These are phyloP conservation scores for Erebia ligea DNA, from an alignment of 2,888 invertebrate species.

Conservation along the genomic window DNA sequence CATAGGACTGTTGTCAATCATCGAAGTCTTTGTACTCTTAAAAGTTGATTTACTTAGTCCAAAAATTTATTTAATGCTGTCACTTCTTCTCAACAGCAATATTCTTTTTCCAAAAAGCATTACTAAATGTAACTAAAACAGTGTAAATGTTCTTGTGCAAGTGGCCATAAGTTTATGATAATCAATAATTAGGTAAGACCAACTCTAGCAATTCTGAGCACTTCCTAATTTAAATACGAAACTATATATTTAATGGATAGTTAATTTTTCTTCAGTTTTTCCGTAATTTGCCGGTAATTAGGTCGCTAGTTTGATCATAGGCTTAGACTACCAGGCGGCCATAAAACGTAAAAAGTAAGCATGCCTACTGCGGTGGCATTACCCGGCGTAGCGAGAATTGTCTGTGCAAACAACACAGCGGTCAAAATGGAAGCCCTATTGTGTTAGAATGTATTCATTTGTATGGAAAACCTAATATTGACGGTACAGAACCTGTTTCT, in stretches of 20 bases:
- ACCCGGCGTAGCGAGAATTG: slow-evolving; percentile 71
- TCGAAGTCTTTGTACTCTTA: too few species aligned
- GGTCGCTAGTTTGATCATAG: slow-evolving; percentile 1
- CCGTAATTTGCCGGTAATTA: neutral
- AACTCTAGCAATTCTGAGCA: too few species aligned
- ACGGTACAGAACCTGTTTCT: slow-evolving; percentile 74
- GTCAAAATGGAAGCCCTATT: slow-evolving; percentile 80
- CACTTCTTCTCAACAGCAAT: too few species aligned
- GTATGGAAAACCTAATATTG: slow-evolving; percentile 79
- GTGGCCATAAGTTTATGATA: too few species aligned
- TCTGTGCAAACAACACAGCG: slow-evolving; percentile 72
- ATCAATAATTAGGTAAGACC: too few species aligned
- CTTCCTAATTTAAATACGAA: too few species aligned
- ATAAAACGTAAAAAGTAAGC: slow-evolving; percentile 55
- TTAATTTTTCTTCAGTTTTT: neutral
- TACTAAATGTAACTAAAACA: too few species aligned
- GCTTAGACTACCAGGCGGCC: slow-evolving; percentile 44
- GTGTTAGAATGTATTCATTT: slow-evolving; percentile 82
- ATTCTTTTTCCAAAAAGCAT: too few species aligned
- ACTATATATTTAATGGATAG: neutral
- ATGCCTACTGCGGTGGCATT: slow-evolving; percentile 68
- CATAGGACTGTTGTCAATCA: too few species aligned
- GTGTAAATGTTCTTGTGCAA: too few species aligned
- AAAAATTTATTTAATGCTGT: too few species aligned
- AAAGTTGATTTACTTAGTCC: too few species aligned